Base-by-base conservation (phyloP, 2,888 invertebrate genomes). In the Rhingia rostrata region DNA sequence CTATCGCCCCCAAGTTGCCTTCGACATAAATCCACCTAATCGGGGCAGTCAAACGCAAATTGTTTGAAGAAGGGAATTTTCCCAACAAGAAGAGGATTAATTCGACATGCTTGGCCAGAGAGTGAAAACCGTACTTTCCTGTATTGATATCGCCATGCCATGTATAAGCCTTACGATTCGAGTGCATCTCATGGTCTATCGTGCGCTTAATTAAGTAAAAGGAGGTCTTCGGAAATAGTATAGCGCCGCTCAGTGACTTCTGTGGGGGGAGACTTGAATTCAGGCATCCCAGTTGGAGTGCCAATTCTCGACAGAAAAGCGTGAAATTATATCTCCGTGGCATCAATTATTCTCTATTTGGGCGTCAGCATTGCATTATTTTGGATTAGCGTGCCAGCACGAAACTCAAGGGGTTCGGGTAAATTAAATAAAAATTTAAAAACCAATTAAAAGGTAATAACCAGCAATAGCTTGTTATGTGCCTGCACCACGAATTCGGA, bases 391-490 rank as follows among this genome's bases (percentile, higher is more conserved):
- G 80, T 84, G 80, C 67, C 47, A 54, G 39, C 84, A 84, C 45
- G 84, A 64, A 66, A 54, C 37, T 22, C 22, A 22, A 2, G 22
- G 22, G 22, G 22, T 61, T 69, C 73, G 73, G 69, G 30, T 77
- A 69, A 73, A 78, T 86, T 86, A 86, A 86, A 86, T 82, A 86
- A 86, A 74, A 81, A 86, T 45, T 86, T 86, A 82, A 82, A 86
- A 82, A 69, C 58, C 82, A 73, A 86, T 86, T 86, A 83, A 83
- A 78, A 72, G 63, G 73, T 77, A 86, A 86, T 86, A 82, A 77
- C 72, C 67, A 33, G 58, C 49, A 39, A 58, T 12, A 30, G 49
- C 49, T 30, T 10, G 49, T 69, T 56, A 56, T 56, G 45, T 33
- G 64, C 47, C 30, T 43, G 35, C 58, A 64, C 56, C 51, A 61